Conservation (phyloP, 2,797 vertebrate species). For the Cichlasoma orientale region DNA sequence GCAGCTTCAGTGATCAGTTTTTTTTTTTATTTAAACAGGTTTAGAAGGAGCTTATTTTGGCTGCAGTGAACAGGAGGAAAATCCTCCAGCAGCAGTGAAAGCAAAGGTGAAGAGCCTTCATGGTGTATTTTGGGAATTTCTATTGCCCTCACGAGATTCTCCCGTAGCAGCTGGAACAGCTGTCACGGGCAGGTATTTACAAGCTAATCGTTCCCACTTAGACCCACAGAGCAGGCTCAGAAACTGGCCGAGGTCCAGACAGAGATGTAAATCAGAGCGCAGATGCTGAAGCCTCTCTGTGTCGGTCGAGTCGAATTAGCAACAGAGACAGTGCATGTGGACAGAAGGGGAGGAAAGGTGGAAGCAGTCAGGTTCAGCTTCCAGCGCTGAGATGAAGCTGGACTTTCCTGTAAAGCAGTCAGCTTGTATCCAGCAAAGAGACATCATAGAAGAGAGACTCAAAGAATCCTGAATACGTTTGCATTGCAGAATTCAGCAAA, state of each 20-base stretch:
- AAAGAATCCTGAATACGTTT: neutral
- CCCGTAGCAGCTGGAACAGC: slow-evolving; percentile 26
- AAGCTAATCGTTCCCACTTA: slow-evolving; percentile 21
- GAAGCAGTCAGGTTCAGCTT: neutral
- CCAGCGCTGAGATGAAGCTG: neutral
- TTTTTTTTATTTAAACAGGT: neutral
- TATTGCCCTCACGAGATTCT: neutral
- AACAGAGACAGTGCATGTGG: neutral
- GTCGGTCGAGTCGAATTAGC: slow-evolving; percentile 2
- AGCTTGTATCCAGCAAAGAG: neutral
- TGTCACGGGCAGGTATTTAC: slow-evolving; percentile 40
- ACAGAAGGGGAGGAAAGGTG: neutral
- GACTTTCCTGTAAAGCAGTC: neutral
- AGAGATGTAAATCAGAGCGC: neutral
- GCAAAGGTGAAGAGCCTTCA: neutral
- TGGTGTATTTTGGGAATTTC: neutral
- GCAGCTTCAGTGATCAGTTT: neutral
- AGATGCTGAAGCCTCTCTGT: slow-evolving; percentile 9
- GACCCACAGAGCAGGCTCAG: neutral
- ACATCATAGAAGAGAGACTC: neutral
- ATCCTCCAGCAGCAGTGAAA: neutral
- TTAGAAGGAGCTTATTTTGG: slow-evolving; percentile 27
- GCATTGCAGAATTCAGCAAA: neutral
- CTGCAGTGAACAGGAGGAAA: neutral
- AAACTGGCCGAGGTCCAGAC: slow-evolving; percentile 5